A percentile compares a stretch with the other conserved stretches of the same genome.
These are phyloP conservation scores for Lasioglossum figueresi DNA, from an alignment of 2,888 invertebrate genomes.

Conservation along the genomic window DNA sequence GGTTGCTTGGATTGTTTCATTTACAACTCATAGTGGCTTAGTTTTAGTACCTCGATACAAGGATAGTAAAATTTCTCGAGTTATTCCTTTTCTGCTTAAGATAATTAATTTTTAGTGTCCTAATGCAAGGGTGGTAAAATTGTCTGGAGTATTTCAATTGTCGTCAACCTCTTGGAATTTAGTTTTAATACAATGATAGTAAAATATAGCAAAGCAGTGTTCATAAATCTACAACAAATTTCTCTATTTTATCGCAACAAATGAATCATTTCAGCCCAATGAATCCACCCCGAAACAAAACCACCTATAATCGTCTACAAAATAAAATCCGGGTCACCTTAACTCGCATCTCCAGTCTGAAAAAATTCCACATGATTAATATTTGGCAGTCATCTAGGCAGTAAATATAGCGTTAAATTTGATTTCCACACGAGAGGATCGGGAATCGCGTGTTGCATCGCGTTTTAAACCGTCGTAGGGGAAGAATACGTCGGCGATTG, in stretches of 20 bases:
- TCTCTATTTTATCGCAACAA: not conserved
- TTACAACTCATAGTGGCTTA: not conserved
- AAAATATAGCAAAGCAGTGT: no score
- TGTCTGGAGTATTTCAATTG: not conserved
- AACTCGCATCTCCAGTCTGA: not conserved
- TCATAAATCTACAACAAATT: not conserved
- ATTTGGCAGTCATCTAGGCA: not conserved
- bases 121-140: not conserved
- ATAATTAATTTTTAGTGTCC: not conserved
- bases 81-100: no score
- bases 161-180: no score
- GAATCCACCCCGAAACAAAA: not conserved
- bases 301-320: not conserved
- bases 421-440: not conserved
- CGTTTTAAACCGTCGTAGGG: not conserved
- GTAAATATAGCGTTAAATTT: constrained; percentile 15
- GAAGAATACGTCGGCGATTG: constrained; percentile 50
- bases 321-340: not conserved
- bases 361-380: not conserved
- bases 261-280: not conserved
- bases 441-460: not conserved
- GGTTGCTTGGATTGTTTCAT: not conserved
- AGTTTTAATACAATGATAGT: no score
- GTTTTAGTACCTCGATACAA: not conserved
- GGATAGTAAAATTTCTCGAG: not conserved